Base-by-base conservation (phyloP, 2,888 invertebrate genomes). In the Xestia sexstrigata region DNA sequence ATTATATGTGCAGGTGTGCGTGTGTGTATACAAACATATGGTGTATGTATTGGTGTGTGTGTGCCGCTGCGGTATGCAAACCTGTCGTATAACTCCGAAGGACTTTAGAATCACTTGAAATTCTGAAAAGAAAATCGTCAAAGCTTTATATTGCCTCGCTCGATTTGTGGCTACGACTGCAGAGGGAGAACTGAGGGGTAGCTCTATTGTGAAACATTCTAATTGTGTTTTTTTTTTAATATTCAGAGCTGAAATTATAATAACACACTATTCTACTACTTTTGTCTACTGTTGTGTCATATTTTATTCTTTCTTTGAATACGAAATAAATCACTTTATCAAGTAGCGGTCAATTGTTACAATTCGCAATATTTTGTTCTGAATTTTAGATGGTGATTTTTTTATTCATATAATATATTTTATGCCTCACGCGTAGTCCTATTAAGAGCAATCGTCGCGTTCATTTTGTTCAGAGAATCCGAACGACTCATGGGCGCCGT, bases 91-190 rank as follows among this genome's bases (percentile, higher is more conserved):
- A 92, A 91, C 93, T 92, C 92, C 90, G 87, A 91, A 92, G 91
- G 93, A 95, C 94, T 96, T 95, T 95, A 94, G 93, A 95, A 93
- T 93, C 93, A 93, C 94, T 95, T 95, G 93, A 95, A 95, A 95
- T 95, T 94, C 94, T 93, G 91, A 94, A 95, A 95, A 95, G 95
- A 95, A 95, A 95, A 95, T 94, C 96, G 95, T 95, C 95, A 95
- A 95, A 95, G 95, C 95, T 94, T 94, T 95, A 95, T 96, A 96
- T 96, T 96, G 95, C 94, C 93, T 93, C 88, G 90, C 90, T 92
- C 90, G 84, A 80, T 83, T 78, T 88, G 88, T 49, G 93, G 94
- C 95, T 90, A 90, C 71, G 49, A 90, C 87, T 86, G 20, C 30
- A 72, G 83, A 86, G 84, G 80, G 52, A 52, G 20, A 35, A 26